Evolutionary conservation across 2,888 invertebrate species (phyloP).

Genomic region (Mesorhabditis sp.): DNA sequence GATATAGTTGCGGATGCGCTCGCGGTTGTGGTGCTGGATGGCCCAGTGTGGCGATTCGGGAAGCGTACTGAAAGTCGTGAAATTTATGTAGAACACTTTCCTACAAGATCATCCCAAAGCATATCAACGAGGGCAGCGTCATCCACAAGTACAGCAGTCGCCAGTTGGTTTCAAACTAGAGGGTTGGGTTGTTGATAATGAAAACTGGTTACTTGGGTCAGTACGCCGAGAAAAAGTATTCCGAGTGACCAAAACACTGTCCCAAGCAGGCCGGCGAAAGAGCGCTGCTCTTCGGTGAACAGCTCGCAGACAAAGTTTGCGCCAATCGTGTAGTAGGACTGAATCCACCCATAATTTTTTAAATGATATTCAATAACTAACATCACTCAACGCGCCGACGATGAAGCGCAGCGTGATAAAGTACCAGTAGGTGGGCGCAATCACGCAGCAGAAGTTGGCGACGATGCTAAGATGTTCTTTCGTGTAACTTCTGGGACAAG

Average conservation of each 20-base stretch:
- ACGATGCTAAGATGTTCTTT: not conserved
- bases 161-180: constrained; percentile 9
- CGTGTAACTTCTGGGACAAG: not conserved
- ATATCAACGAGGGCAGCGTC: constrained; percentile 7
- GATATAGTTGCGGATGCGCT: constrained; percentile 13
- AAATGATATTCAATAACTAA: not conserved
- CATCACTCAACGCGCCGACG: constrained; percentile 10
- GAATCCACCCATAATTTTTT: not conserved
- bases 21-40: constrained; percentile 10
- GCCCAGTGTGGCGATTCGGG: constrained; percentile 25
- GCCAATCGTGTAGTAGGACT: constrained; percentile 16
- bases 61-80: not conserved
- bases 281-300: constrained; percentile 11
- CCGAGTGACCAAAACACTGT: constrained; percentile 11
- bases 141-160: constrained; percentile 11
- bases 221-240: constrained; percentile 8
- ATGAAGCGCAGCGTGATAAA: constrained; percentile 8
- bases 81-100: not conserved
- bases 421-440: constrained; percentile 5
- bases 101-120: constrained; percentile 8
- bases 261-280: constrained; percentile 13
- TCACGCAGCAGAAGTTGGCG: not conserved
- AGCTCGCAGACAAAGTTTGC: constrained; percentile 16
- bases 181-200: not conserved
- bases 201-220: constrained; percentile 7